A percentile compares a stretch with the other conserved stretches of the same genome.
These are phyloP conservation scores for Tupaia chinensis DNA, from an alignment of 2,113 vertebrate species.

Conservation along the genomic window DNA sequence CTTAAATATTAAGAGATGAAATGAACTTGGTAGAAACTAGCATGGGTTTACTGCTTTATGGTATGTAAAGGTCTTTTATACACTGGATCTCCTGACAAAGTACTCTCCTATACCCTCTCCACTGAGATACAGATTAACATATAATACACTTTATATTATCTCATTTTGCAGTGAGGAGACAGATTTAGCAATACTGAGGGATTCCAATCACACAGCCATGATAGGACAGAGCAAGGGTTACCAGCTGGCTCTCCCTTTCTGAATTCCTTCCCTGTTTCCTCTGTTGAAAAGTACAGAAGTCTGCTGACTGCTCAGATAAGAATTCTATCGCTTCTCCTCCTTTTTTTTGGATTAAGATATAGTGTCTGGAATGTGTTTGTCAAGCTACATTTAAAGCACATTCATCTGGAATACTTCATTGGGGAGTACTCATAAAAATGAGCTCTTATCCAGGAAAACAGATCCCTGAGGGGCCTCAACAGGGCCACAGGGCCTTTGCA, in stretches of 20 bases:
- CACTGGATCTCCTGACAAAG: not conserved
- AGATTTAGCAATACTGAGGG: not conserved
- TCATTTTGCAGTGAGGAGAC: not conserved
- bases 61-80: not conserved
- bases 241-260: not conserved
- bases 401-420: not conserved
- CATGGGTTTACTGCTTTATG: not conserved
- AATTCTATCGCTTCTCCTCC: not conserved
- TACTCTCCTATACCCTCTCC: not conserved
- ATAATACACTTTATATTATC: not conserved
- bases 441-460: not conserved
- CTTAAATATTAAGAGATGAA: constrained; percentile 22
- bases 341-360: not conserved
- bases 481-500: not conserved
- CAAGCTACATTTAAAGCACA: not conserved
- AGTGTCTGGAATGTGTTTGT: not conserved
- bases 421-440: not conserved
- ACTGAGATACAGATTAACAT: not conserved
- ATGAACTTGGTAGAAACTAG: not conserved
- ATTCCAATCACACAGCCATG: not conserved
- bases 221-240: not conserved
- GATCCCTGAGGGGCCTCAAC: not conserved
- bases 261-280: not conserved
- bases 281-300: not conserved
- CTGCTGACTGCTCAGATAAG: not conserved